Conservation (phyloP, 1,140 invertebrate genomes). For the Lerema accius region DNA sequence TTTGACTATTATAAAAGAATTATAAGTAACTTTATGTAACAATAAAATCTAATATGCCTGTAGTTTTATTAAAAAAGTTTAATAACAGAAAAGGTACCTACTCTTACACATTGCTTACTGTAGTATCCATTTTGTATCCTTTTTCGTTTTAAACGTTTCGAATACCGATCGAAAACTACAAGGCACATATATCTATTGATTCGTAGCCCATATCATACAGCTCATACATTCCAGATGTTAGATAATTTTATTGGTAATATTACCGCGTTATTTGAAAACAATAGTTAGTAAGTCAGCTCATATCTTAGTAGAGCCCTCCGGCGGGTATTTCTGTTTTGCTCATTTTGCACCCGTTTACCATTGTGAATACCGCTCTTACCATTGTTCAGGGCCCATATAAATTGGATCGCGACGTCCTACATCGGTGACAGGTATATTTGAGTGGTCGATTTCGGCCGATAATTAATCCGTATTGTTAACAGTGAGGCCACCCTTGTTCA, state of each 20-base stretch:
- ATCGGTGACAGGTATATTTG: slow-evolving; percentile 80
- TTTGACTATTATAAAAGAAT: no score
- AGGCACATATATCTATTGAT: neutral
- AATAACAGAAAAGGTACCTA: no score
- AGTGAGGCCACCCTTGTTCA: slow-evolving; percentile 72
- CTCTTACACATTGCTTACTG: no score
- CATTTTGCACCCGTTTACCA: slow-evolving; percentile 62
- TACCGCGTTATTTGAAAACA: slow-evolving; percentile 42
- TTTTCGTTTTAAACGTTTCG: no score
- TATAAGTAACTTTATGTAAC: no score
- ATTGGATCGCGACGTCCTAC: slow-evolving; percentile 70
- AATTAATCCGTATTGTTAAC: slow-evolving; percentile 81
- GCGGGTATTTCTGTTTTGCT: slow-evolving; percentile 59
- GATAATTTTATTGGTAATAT: slow-evolving; percentile 36
- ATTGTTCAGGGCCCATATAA: slow-evolving; percentile 77
- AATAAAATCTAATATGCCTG: no score
- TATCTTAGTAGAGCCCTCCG: slow-evolving; percentile 48
- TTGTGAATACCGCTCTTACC: slow-evolving; percentile 77
- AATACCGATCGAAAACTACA: neutral
- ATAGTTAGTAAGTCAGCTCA: slow-evolving; percentile 48
- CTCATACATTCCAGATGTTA: slow-evolving; percentile 33
- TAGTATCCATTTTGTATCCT: no score
- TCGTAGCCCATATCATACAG: neutral
- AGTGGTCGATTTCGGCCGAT: slow-evolving; percentile 78
- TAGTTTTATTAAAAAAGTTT: no score